Evolutionary conservation across 2,888 invertebrate species (phyloP).

Genomic region (Aethes cnicana): DNA sequence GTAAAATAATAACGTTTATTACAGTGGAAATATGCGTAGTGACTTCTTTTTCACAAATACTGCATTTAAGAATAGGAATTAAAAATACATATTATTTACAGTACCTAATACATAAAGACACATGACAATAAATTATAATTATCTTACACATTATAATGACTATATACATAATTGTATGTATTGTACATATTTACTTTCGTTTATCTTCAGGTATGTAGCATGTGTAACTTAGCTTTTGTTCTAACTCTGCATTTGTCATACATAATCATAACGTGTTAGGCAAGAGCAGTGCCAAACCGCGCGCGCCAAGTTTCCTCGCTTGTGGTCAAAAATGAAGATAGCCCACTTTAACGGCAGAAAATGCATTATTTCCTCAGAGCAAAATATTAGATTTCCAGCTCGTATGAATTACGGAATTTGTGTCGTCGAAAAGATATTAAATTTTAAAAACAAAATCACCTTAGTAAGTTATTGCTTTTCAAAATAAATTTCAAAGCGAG

Average conservation of each 20-base stretch:
- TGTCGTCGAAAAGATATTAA: conserved; percentile 46
- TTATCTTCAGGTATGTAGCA: too few relatives aligned
- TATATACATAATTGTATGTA: too few relatives aligned
- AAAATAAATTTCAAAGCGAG: not conserved
- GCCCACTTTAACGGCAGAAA: conserved; percentile 17
- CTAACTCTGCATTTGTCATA: too few relatives aligned
- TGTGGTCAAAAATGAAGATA: conserved; percentile 10
- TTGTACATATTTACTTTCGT: too few relatives aligned
- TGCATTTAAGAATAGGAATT: not conserved
- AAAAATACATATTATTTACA: not conserved
- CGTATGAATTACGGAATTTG: conserved; percentile 58
- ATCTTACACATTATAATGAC: too few relatives aligned
- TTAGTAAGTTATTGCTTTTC: conserved; percentile 48
- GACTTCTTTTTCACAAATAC: not conserved
- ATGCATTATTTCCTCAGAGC: conserved; percentile 46
- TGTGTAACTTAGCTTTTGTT: too few relatives aligned
- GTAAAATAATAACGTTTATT: too few relatives aligned
- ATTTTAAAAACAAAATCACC: conserved; percentile 46
- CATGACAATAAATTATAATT: too few relatives aligned
- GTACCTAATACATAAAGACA: too few relatives aligned
- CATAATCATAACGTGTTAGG: not conserved
- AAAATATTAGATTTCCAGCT: conserved; percentile 46
- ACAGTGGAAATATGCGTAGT: too few relatives aligned
- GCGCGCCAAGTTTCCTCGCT: not conserved
- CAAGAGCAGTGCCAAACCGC: conserved; percentile 3